Conservation (phyloP, 92 coral and sea anemone species). For the Plumapathes pennacea region DNA sequence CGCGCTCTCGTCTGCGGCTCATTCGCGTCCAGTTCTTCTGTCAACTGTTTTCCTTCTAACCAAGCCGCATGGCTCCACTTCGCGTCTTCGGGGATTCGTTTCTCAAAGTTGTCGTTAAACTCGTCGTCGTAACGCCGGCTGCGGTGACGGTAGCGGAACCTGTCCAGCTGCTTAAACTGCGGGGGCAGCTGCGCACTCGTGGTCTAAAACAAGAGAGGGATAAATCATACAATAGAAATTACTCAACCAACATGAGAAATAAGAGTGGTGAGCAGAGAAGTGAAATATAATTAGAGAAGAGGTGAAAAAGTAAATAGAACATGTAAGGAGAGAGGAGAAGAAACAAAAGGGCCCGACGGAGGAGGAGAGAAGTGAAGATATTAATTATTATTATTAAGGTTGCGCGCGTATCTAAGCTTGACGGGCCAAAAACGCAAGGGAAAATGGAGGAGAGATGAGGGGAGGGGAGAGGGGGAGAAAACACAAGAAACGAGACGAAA, state of each 20-base stretch:
- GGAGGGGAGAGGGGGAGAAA: too few relatives aligned
- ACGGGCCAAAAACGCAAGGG: too few relatives aligned
- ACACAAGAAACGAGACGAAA: too few relatives aligned
- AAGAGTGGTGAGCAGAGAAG: too few relatives aligned
- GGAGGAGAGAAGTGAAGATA: too few relatives aligned
- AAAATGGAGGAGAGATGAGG: too few relatives aligned
- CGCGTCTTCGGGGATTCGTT: slow-evolving; percentile 29
- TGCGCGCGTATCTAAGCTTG: too few relatives aligned
- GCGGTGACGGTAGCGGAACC: slow-evolving; percentile 57
- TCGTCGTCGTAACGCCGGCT: slow-evolving; percentile 72
- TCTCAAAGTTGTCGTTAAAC: slow-evolving; percentile 39
- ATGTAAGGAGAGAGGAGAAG: too few relatives aligned
- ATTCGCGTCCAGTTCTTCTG: slow-evolving; percentile 52
- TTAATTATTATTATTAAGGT: too few relatives aligned
- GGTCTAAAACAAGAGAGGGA: not conserved
- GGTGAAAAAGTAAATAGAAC: too few relatives aligned
- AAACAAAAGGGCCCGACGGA: too few relatives aligned
- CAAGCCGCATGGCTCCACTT: slow-evolving; percentile 47
- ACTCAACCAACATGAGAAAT: not conserved
- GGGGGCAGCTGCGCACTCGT: slow-evolving; percentile 64
- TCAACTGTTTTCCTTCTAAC: slow-evolving; percentile 82
- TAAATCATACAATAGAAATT: not conserved
- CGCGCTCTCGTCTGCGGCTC: slow-evolving; percentile 68
- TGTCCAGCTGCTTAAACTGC: slow-evolving; percentile 60
- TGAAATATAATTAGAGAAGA: too few relatives aligned